Evolutionary conservation across 2,888 invertebrate species (phyloP), one percentile per base, ranked within the genome.

Genomic region (Ischnus inquisitorius): DNA sequence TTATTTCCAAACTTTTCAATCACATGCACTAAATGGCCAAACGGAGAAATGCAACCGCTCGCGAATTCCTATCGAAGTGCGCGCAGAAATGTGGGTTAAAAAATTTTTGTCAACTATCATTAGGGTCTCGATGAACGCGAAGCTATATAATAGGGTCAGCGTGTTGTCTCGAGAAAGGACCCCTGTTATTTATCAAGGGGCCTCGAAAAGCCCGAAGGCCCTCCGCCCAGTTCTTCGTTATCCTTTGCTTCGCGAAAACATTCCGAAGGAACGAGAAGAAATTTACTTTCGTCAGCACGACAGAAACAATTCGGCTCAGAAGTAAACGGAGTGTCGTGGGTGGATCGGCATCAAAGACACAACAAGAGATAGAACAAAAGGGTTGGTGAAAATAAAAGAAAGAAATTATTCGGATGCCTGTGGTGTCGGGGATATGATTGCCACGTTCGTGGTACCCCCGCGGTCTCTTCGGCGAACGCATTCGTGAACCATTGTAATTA

Each of bases 401-500:
- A 34, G 75, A n/a, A n/a, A 62, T 76, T 78, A 79, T 82, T 46
- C 41, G 71, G 54, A 85, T 85, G 83, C 85, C 83, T 81, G 82
- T 86, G 83, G 83, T 82, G 82, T 83, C 77, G 80, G 74, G 78
- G 77, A 85, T 57, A 57, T 84, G 86, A 85, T 85, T 83, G 83
- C 79, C 85, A 85, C 82, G 81, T 85, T 84, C 74, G 77, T 25
- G 64, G 77, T 65, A 72, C 48, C 43, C 74, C 79, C 79, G 72
- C 79, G 82, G 77, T 72, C 82, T 46, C 67, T 85, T 86, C 85
- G 82, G 54, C 85, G 84, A 86, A 85, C 88, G 87, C 85, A 88
- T 86, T 85, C 83, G 89, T 87, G 72, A 57, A 78, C 88, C 87
- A 88, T 89, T 88, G 87, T 90, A 89, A 90, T 90, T 89, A 90